These are phyloP conservation scores for Andricus grossulariae DNA, from an alignment of 1,140 invertebrate species.

Conservation along the genomic window DNA sequence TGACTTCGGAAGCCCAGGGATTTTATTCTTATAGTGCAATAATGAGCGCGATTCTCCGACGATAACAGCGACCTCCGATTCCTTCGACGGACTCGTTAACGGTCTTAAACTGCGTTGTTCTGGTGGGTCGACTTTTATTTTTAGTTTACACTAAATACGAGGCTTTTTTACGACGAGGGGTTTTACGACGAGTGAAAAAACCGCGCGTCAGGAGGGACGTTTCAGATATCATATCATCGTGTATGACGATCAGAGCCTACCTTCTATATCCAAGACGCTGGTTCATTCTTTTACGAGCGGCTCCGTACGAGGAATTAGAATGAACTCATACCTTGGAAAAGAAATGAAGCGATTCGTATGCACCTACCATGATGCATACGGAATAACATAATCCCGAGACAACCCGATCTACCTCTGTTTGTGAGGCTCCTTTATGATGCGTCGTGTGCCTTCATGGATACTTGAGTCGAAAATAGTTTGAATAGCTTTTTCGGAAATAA, in stretches of 20 bases:
- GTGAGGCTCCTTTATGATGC: background rate
- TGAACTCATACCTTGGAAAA: conserved; percentile 39
- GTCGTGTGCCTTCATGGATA: background rate
- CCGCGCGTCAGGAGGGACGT: conserved; percentile 17
- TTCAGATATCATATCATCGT: conserved; percentile 45
- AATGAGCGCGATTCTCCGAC: conserved; percentile 19
- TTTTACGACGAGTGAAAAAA: conserved; percentile 44
- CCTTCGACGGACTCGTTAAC: conserved; percentile 23
- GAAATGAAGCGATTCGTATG: conserved; percentile 70
- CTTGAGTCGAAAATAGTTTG: background rate
- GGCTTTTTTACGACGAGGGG: conserved; percentile 36
- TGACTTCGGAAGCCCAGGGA: conserved; percentile 3
- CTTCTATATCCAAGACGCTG: conserved; percentile 10
- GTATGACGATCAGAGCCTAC: conserved; percentile 42
- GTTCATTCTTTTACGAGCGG: conserved; percentile 38
- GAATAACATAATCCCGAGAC: conserved; percentile 34
- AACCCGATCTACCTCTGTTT: background rate
- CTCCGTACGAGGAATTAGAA: conserved; percentile 57
- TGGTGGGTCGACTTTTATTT: conserved; percentile 11
- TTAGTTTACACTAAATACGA: conserved; percentile 7
- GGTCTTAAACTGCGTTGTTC: conserved; percentile 19
- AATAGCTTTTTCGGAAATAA: background rate
- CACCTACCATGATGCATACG: conserved; percentile 35
- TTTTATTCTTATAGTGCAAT: conserved; percentile 29
- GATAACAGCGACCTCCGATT: conserved; percentile 12